Evolutionary conservation across 2,113 vertebrate species (phyloP).

Genomic region (Centropus unirufus): DNA sequence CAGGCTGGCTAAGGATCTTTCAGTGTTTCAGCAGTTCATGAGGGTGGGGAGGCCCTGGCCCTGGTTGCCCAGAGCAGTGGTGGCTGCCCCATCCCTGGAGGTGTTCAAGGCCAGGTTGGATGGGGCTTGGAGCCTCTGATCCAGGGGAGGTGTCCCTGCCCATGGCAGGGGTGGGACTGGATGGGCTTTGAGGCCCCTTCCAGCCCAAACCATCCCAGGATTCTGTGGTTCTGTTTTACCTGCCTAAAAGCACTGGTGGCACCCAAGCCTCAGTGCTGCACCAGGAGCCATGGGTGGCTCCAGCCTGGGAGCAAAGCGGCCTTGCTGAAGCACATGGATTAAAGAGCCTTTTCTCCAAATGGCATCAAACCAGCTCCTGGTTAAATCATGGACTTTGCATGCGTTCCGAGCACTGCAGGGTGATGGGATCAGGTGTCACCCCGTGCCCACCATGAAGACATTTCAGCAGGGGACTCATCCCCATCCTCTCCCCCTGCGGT

Average conservation of each 20-base stretch:
- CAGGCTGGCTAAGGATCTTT: not conserved
- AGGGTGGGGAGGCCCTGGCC: no score
- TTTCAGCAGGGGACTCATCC: not conserved
- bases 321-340: rapidly evolving
- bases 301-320: not conserved
- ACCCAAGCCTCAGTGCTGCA: not conserved
- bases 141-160: no score
- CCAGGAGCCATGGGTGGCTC: not conserved
- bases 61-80: no score
- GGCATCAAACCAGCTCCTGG: not conserved
- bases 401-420: not conserved
- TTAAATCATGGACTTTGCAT: rapidly evolving
- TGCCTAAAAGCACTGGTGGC: no score
- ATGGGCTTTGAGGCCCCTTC: no score
- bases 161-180: no score
- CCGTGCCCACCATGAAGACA: rapidly evolving
- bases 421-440: not conserved
- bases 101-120: no score
- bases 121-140: no score
- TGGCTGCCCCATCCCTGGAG: no score
- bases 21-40: no score
- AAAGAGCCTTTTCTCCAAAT: not conserved
- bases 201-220: no score
- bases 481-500: not conserved
- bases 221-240: no score